Conservation (phyloP, 2,797 vertebrate genomes). For the Coregonus sp. region DNA sequence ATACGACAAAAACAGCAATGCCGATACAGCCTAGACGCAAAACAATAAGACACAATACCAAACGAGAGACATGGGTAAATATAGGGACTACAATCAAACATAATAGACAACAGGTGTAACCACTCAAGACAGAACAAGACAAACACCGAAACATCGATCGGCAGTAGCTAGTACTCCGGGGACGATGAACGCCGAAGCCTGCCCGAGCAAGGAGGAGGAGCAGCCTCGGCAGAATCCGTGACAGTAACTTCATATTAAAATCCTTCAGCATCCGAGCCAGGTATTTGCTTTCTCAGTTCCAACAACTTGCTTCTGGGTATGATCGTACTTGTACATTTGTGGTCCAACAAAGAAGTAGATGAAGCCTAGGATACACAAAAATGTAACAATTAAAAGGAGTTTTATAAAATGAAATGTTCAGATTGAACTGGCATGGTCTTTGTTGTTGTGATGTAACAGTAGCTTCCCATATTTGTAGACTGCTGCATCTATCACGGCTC, state of each 20-base stretch:
- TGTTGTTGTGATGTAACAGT: background rate
- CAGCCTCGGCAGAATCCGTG: too few relatives aligned
- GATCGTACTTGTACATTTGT: constrained; percentile 72
- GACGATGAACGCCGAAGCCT: too few relatives aligned
- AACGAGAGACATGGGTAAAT: too few relatives aligned
- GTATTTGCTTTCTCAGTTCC: constrained; percentile 69
- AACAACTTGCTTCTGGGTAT: constrained; percentile 61
- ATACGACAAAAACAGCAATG: too few relatives aligned
- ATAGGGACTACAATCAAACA: too few relatives aligned
- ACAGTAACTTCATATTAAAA: background rate
- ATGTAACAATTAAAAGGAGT: background rate
- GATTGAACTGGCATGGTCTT: background rate
- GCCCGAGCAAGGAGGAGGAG: too few relatives aligned
- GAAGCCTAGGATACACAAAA: constrained; percentile 62
- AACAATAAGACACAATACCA: too few relatives aligned
- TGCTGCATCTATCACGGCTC: constrained; percentile 54
- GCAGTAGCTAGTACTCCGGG: too few relatives aligned
- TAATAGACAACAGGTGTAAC: too few relatives aligned
- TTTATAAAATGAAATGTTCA: background rate
- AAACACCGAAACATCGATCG: too few relatives aligned
- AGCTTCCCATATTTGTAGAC: constrained; percentile 69
- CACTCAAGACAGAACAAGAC: too few relatives aligned
- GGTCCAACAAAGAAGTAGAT: constrained; percentile 77
- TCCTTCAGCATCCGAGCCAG: constrained; percentile 75
- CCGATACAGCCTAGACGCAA: too few relatives aligned